Evolutionary conservation across 2,888 invertebrate species (phyloP), one percentile per base, ranked within the genome.

Genomic region (Drosophila anomelani): DNA sequence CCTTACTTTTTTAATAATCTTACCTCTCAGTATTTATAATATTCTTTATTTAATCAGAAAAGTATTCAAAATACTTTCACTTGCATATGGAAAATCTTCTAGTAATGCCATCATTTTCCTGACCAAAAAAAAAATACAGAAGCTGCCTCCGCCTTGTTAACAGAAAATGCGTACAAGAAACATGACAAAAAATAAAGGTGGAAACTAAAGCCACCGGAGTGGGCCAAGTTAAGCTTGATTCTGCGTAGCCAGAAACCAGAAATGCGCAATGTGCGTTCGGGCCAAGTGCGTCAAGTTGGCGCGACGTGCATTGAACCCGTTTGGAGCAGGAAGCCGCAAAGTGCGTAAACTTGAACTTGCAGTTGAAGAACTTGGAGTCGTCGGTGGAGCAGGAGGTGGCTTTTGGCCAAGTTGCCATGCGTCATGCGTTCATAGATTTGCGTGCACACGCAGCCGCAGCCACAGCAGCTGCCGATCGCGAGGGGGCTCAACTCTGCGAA

Each of bases 291-390:
- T 62, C 66, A 77, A 70, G 51, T 20, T 0, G 8, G 4, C 34
- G 51, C 49, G 1, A 49, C 53, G 62, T 67, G 71, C 67, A 71
- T 56, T 82, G 80, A 80, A 81, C 81, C 55, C 20, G 49, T 49
- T 74, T 38, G 20, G 7, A 68, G 43, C 89, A 83, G 82, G 82
- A 83, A 83, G 85, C 64, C 39, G 29, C 58, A 54, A 60, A 67
- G 78, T 88, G 82, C 82, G 82, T 83, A 83, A 83, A 83, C 82
- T 83, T 83, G 82, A 83, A 83, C 82, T 83, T 83, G 82, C 51
- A 53, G 13, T 10, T 0, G 10, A 15, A 34, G 23, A 46, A 46
- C 32, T 51, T 20, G 32, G 17, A 20, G 49, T 49, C 8, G 32
- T 26, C 0, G 44, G 23, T 26, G 26, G 26, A 44, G 41, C 20